Evolutionary conservation across 2,888 invertebrate genomes (phyloP).

Genomic region (Andrena bicolor): DNA sequence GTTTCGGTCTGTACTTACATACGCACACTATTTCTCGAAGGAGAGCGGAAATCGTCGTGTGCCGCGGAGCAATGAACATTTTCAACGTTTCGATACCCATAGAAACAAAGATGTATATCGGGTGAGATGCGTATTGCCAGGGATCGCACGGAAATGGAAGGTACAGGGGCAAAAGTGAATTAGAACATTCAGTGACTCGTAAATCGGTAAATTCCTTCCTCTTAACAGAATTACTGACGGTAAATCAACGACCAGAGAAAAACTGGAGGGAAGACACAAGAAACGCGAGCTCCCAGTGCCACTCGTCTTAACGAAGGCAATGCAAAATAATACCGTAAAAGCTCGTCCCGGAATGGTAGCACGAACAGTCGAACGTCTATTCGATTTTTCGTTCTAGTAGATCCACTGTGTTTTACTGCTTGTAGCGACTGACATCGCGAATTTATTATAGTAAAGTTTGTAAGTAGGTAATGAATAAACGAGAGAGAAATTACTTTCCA

Average conservation of each 20-base stretch:
- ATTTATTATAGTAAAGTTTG: too few relatives aligned
- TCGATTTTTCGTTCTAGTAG: constrained; percentile 41
- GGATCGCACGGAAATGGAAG: constrained; percentile 42
- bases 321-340: constrained; percentile 55
- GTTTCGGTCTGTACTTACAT: constrained; percentile 7
- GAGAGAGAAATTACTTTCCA: too few relatives aligned
- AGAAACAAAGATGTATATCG: constrained; percentile 58
- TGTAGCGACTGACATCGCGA: background rate
- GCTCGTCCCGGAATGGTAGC: constrained; percentile 32
- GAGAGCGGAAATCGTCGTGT: constrained; percentile 61
- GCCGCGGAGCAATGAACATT: constrained; percentile 61
- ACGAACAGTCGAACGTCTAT: constrained; percentile 32
- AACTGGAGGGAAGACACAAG: constrained; percentile 55
- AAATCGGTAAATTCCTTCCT: constrained; percentile 71
- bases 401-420: background rate
- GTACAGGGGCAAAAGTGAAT: constrained; percentile 70
- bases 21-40: constrained; percentile 19
- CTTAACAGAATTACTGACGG: constrained; percentile 76
- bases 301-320: constrained; percentile 45
- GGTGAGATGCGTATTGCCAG: constrained; percentile 61
- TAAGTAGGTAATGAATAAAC: too few relatives aligned
- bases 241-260: constrained; percentile 72
- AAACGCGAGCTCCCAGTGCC: constrained; percentile 42
- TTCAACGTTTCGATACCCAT: constrained; percentile 38
- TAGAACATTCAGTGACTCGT: constrained; percentile 72